Evolutionary conservation across 2,888 invertebrate genomes (phyloP), one percentile per base, ranked within the genome.

Genomic region (Rhamnusium bicolor): DNA sequence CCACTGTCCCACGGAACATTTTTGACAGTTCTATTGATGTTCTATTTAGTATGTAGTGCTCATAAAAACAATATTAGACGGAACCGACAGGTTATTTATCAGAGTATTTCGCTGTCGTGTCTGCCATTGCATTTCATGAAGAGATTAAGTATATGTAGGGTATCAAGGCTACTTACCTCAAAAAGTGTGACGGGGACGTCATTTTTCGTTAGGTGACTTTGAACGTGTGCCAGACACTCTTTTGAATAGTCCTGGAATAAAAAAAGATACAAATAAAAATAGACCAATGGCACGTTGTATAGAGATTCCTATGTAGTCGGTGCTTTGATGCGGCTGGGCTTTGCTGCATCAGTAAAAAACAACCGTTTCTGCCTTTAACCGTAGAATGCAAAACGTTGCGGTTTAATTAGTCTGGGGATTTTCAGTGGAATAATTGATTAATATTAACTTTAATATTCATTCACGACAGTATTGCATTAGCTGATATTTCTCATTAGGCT

Each of bases 171-270:
- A 72, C 88, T 90, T 91, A 98, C 98, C 95, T 98, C 98, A 91
- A 99, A 99, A 88, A 99, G 93, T 91, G 96, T 96, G 85, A 96
- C 94, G 83, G 98, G 97, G 85, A 99, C 98, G 92, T 96, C 97
- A 90, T 95, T 97, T 92, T 96, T 97, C 92, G 97, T 94, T 89
- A 99, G 93, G 91, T 96, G 96, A 90, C 97, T 97, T 90, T 99
- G 99, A 86, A 99, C 99, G 90, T 98, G 97, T 84, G 97, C 94
- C 84, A 99, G 96, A 82, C 98, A 96, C 89, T 97, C 97, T 90
- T 97, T 96, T 79, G 98, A 97, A 91, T 99, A 99, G 89, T 97
- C 97, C 99, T 99, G 91, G 54, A 71, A 71, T 51, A 58, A 18
- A 65, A 70, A 19, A 53, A 65, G 68, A 19, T 46, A 24, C 2